Conservation (phyloP, 2,888 invertebrate species). For the Pterostichus niger region DNA sequence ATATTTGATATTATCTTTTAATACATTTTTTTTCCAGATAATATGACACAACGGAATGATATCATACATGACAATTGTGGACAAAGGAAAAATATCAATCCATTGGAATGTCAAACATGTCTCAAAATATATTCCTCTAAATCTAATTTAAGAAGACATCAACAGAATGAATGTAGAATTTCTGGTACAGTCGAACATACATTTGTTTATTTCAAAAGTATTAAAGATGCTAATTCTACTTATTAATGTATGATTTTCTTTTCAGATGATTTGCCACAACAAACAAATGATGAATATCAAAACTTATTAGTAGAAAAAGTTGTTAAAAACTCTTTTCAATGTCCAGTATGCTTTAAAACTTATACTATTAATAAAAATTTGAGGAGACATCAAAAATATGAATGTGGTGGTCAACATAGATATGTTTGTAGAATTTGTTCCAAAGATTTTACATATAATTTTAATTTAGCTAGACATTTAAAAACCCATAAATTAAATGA, state of each 20-base stretch:
- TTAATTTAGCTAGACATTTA: conserved; percentile 1
- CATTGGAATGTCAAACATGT: not conserved
- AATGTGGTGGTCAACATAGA: conserved; percentile 70
- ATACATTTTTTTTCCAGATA: no score
- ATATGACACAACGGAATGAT: no score
- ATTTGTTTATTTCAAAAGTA: no score
- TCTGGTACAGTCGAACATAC: no score
- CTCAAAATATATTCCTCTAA: not conserved
- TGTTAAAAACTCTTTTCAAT: conserved; percentile 20
- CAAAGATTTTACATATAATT: conserved; percentile 50
- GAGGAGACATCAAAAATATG: conserved; percentile 77
- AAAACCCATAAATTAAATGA: no score
- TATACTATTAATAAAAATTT: conserved; percentile 29
- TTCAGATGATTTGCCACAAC: no score
- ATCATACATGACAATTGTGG: no score
- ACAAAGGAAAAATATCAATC: no score
- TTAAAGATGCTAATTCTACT: no score
- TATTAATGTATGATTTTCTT: no score
- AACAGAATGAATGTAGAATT: conserved; percentile 12
- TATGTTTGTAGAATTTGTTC: conserved; percentile 69
- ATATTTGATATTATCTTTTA: no score
- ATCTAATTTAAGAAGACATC: conserved; percentile 68
- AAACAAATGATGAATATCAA: no score
- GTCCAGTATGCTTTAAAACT: conserved; percentile 40
- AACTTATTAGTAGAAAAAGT: not conserved